Conservation (phyloP, 2,888 invertebrate species). For the Helicoverpa assulta region DNA sequence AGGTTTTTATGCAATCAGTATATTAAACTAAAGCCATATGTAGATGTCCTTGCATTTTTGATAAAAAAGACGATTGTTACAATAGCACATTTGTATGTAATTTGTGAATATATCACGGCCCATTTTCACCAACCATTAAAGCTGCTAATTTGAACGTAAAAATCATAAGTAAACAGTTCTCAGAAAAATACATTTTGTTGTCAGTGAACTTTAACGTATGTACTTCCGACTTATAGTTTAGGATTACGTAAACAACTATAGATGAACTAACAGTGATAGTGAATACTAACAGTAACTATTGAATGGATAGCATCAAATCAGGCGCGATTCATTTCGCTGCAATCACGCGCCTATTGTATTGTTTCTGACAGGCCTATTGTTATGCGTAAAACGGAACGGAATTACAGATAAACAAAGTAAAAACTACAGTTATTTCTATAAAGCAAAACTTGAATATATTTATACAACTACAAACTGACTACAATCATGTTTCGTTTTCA, state of each 20-base stretch:
- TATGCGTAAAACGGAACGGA: neutral
- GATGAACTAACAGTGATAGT: neutral
- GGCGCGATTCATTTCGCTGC: neutral
- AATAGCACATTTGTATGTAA: too few relatives aligned
- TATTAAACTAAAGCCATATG: too few relatives aligned
- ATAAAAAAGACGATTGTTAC: neutral
- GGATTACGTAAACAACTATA: neutral
- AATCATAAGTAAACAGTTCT: too few relatives aligned
- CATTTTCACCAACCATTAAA: too few relatives aligned
- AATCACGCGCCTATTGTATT: slow-evolving; percentile 1
- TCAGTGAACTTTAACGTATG: too few relatives aligned
- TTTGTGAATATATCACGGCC: too few relatives aligned
- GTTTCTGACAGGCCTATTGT: neutral
- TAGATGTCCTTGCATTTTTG: neutral
- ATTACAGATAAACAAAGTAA: neutral
- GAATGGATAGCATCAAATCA: neutral
- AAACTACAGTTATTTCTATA: neutral
- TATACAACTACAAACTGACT: too few relatives aligned
- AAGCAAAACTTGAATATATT: too few relatives aligned
- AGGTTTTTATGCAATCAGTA: too few relatives aligned
- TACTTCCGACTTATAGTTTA: neutral
- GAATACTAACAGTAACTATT: neutral
- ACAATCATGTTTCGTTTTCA: too few relatives aligned
- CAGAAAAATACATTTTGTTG: too few relatives aligned
- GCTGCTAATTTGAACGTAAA: too few relatives aligned